Percentiles rank a stretch among this genome's conserved stretches.
Evolutionary conservation across 2,113 vertebrate genomes (phyloP).

Genomic region (Bubalus kerabau): DNA sequence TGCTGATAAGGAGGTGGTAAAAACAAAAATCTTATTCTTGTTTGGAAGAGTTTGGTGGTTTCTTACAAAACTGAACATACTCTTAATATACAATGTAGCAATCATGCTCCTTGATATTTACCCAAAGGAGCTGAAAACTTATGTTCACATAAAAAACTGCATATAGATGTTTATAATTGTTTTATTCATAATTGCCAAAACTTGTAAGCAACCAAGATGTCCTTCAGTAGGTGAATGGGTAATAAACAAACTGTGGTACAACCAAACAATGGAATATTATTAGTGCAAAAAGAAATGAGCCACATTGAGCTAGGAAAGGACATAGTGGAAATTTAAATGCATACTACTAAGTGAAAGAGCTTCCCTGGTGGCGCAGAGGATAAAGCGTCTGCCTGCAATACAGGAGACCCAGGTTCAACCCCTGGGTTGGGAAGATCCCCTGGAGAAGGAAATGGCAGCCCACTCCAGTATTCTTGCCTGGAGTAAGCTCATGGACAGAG

Average conservation of each 20-base stretch:
- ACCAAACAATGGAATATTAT: neutral
- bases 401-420: neutral
- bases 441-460: neutral
- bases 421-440: neutral
- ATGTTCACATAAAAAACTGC: neutral
- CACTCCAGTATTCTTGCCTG: neutral
- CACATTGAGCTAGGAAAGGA: neutral
- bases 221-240: neutral
- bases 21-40: neutral
- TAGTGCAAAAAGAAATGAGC: neutral
- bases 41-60: neutral
- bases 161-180: neutral
- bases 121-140: neutral
- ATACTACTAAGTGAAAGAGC: neutral
- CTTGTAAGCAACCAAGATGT: neutral
- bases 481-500: neutral
- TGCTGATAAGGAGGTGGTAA: neutral
- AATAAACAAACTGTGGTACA: neutral
- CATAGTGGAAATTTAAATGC: neutral
- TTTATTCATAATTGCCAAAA: neutral
- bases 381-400: neutral
- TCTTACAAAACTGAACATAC: neutral
- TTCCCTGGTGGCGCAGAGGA: neutral
- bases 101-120: neutral
- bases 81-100: neutral